These are phyloP conservation scores for Murina feae DNA, from an alignment of 2,113 vertebrate species.

Conservation along the genomic window DNA sequence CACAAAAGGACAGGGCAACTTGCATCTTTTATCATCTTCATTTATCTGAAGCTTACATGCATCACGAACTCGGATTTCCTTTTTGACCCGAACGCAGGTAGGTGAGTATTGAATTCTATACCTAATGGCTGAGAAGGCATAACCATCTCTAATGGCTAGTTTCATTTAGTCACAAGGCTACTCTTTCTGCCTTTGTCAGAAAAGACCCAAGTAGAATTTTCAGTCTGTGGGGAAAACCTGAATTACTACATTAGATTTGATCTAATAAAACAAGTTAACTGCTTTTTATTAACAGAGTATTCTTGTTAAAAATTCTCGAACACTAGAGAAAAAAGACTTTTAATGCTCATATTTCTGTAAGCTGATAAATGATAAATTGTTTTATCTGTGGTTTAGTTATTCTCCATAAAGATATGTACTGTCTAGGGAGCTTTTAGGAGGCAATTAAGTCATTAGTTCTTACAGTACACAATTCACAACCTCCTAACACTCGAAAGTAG, in stretches of 20 bases:
- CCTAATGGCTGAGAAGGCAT: neutral
- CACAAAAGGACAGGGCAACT: constrained; percentile 43
- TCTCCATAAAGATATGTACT: neutral
- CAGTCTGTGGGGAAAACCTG: neutral
- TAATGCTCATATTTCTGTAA: neutral
- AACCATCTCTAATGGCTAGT: constrained; percentile 31
- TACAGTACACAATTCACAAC: constrained; percentile 38
- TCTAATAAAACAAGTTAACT: neutral
- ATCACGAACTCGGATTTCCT: constrained; percentile 38
- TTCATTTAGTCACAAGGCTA: constrained; percentile 46
- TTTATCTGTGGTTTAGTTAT: constrained; percentile 52
- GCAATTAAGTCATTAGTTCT: constrained; percentile 54
- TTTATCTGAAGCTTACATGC: constrained; percentile 32
- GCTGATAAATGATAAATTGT: neutral
- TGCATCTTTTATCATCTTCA: constrained; percentile 46
- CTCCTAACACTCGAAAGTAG: constrained; percentile 19
- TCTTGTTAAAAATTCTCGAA: neutral
- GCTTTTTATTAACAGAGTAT: neutral
- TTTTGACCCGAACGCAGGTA: constrained; percentile 38
- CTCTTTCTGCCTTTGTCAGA: neutral
- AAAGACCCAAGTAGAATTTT: constrained; percentile 10
- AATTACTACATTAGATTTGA: neutral
- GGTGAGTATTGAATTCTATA: constrained; percentile 22
- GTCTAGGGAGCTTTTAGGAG: constrained; percentile 37
- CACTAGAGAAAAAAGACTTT: constrained; percentile 12